Evolutionary conservation across 2,888 invertebrate genomes (phyloP).

Genomic region (Brachyptera putata): DNA sequence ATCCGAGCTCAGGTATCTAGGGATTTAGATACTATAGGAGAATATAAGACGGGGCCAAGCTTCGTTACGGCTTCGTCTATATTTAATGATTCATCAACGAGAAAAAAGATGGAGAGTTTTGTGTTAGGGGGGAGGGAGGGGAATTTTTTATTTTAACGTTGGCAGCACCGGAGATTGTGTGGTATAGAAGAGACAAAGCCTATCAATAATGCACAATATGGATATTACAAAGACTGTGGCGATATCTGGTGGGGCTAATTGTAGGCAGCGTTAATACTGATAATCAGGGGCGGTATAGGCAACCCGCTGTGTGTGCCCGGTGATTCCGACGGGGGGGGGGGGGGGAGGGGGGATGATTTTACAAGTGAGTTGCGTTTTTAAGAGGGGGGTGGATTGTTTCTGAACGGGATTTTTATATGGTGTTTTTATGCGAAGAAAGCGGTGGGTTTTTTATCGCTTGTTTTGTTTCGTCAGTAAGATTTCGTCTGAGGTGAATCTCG

Average conservation of each 20-base stretch:
- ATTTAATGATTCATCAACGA: slow-evolving; percentile 33
- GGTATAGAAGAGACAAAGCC: neutral
- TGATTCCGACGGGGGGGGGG: slow-evolving; percentile 7
- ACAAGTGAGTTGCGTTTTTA: too few species aligned
- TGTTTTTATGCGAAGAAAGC: too few species aligned
- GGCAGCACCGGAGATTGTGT: slow-evolving; percentile 1
- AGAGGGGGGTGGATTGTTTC: too few species aligned
- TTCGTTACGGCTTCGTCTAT: slow-evolving; percentile 28
- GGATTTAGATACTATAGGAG: neutral
- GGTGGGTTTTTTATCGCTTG: too few species aligned
- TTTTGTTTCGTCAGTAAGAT: too few species aligned
- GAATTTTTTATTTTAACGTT: neutral
- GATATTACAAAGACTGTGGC: slow-evolving; percentile 1
- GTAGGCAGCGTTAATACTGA: neutral
- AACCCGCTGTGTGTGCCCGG: neutral
- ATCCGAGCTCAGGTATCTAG: neutral
- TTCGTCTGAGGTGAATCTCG: too few species aligned
- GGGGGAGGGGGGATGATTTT: neutral
- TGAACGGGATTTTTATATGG: too few species aligned
- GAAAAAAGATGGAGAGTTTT: slow-evolving; percentile 24
- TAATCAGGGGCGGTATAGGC: neutral
- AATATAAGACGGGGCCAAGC: neutral
- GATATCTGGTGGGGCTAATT: slow-evolving; percentile 5
- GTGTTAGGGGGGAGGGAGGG: slow-evolving; percentile 10
- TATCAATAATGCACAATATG: slow-evolving; percentile 14